phyloP scores from a whole-genome alignment of 1,140 invertebrate species.

The Drosophila bipectinata region DNA sequence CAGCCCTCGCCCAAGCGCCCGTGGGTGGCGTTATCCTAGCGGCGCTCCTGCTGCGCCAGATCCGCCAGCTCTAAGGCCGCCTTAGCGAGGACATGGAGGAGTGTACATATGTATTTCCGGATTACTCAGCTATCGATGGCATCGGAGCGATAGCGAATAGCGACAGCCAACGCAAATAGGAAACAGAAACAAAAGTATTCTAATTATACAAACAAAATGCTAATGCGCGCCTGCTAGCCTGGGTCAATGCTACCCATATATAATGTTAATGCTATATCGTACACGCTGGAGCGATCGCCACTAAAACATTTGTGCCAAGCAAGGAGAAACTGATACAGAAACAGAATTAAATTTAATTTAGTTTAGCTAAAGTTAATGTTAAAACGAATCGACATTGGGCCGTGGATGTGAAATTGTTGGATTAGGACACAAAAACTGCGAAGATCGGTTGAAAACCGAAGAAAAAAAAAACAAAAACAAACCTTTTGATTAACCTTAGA shows the following conservation, averaged over 20 bases:
- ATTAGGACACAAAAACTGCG: constrained; percentile 49
- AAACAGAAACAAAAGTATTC: constrained; percentile 69
- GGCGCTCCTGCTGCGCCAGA: constrained; percentile 35
- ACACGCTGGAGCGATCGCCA: constrained; percentile 43
- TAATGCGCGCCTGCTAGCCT: constrained; percentile 56
- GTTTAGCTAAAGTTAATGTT: constrained; percentile 49
- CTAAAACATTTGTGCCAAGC: constrained; percentile 69
- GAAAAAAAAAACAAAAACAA: constrained; percentile 29
- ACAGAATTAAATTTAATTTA: constrained; percentile 50
- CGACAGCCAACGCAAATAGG: constrained; percentile 18
- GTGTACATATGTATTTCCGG: constrained; percentile 57
- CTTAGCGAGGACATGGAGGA: neutral
- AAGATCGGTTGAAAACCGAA: constrained; percentile 76
- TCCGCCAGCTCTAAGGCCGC: constrained; percentile 41
- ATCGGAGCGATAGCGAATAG: constrained; percentile 13
- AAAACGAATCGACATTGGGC: constrained; percentile 5
- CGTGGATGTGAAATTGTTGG: neutral
- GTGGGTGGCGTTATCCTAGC: constrained; percentile 10
- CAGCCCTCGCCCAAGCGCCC: constrained; percentile 7
- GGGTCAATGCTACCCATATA: constrained; percentile 60
- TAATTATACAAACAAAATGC: constrained; percentile 71
- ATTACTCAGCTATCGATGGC: constrained; percentile 41
- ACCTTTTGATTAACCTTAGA: constrained; percentile 53
- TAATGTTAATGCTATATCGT: constrained; percentile 65
- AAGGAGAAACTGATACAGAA: neutral